Base-by-base conservation (phyloP, 2,113 vertebrate genomes). In the Romanogobio albipinnatus region DNA sequence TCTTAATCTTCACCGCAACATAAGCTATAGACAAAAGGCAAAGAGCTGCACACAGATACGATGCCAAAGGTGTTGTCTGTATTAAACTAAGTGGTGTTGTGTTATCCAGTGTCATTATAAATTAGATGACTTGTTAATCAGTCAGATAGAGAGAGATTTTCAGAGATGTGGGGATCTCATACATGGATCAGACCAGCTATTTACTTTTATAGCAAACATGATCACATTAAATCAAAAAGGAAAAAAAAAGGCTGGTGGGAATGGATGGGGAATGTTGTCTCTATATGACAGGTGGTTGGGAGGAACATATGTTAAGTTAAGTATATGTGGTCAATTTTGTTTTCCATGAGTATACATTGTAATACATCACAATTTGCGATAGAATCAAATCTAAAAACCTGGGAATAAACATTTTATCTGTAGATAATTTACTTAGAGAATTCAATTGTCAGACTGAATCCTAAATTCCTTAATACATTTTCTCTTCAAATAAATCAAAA, bases 1-100 rank as follows among this genome's bases (percentile, higher is more conserved):
- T 62, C 43, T 49, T 81, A 51, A 81, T 81, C 78, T 81, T 66
- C 77, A 64, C 59, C 43, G 3, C n/a, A 81, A 66, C 78, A 81
- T 49, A 29, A 81, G 59, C 39, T 26, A 29, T 19, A 81, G 61
- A 81, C 78, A 81, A 81, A 47, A 81, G 78, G 59, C 78, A 79
- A 26, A 74, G 71, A 82, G 51, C 11, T 45, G 22, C 19, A 43
- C 59, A 19, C 61, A 78, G 62, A 81, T 81, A 66, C 3, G 26
- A 62, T 49, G 78, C 43, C 59, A 66, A 33, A 24, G 47, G 24
- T 79, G 61, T 43, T 17, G 76, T 45, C 29, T 79, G 36, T 79
- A 79, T 79, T 79, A 24, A 61, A 79, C 36, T 61, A 17, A 59
- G 33, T 59, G 76, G 26, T 62, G 22, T 61, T 62, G 36, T 79